Percentiles rank a stretch among this genome's conserved stretches.
These are phyloP conservation scores for Cephalopholis sonnerati DNA, from an alignment of 2,113 vertebrate genomes.

Conservation along the genomic window DNA sequence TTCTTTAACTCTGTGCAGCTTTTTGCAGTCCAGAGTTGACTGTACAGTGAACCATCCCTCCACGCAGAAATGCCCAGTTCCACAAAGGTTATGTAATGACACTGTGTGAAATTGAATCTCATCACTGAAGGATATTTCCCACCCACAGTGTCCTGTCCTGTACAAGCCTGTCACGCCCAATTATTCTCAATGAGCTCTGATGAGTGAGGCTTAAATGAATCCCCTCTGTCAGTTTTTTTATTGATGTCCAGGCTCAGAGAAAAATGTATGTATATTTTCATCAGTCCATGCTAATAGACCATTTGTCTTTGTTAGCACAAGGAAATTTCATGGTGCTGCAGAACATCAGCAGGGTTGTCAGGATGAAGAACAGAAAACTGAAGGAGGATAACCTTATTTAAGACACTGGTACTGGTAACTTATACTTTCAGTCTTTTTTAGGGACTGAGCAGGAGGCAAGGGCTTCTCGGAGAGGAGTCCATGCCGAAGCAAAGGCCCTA, in stretches of 20 bases:
- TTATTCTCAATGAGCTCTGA: constrained; percentile 76
- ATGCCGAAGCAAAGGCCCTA: no score
- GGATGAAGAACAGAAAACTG: constrained; percentile 20
- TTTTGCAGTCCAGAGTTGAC: not conserved
- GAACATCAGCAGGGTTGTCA: constrained; percentile 39
- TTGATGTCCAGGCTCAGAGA: constrained; percentile 66
- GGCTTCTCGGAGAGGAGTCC: no score
- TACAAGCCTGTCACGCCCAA: constrained; percentile 67
- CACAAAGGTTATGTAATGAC: constrained; percentile 48
- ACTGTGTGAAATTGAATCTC: constrained; percentile 70
- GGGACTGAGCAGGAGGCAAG: no score
- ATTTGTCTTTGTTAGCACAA: constrained; percentile 74
- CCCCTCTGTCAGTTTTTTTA: constrained; percentile 70
- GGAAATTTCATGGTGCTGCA: constrained; percentile 42
- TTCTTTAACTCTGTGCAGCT: not conserved
- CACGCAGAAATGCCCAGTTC: constrained; percentile 14
- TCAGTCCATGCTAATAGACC: constrained; percentile 80
- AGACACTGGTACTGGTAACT: constrained; percentile 9
- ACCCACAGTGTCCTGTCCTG: constrained; percentile 53
- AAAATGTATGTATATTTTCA: constrained; percentile 80
- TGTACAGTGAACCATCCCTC: not conserved
- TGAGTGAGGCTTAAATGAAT: constrained; percentile 67
- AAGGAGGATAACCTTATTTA: constrained; percentile 16
- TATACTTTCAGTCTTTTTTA: not conserved
- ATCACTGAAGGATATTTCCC: constrained; percentile 73